Base-by-base conservation (phyloP, 2,888 invertebrate species). In the Lepidocyrtinus sp. region DNA sequence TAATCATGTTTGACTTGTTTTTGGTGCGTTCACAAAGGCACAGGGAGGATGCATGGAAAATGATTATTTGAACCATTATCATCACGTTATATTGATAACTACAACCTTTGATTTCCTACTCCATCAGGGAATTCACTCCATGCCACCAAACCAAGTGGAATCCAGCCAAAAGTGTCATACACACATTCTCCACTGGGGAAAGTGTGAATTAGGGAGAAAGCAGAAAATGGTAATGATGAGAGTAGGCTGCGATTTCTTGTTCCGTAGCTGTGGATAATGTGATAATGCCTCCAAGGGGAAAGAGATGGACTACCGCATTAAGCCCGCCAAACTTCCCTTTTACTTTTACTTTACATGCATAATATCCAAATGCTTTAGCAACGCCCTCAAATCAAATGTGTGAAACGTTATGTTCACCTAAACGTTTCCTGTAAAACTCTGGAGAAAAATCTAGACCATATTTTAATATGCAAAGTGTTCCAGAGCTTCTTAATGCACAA, bases 111-210 rank as follows among this genome's bases (percentile, higher is more conserved):
- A 36, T 68, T 61, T 22, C 21, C 62, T 15, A 24, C 46, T 36
- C 27, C 17, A 19, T 26, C 24, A 27, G 22, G 9, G 7, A 62
- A n/a, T n/a, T n/a, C 15, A 62, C 7, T 22, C 3, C 2, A 2
- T 21, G 22, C 19, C 62, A 62, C 22, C 7, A 22, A 7, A 7
- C 12, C 5, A 72, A 75, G 75, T 80, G 80, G 80, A 80, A 80
- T 69, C 74, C 64, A 24, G 80, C 80, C 80, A 80, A 80, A 71
- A 80, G 24, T 67, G 45, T 17, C 72, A 26, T 19, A 19, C 61
- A 17, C 22, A 71, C 25, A 45, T 61, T 59, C 22, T 36, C 36
- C 36, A 55, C n/a, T 65, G 2, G 21, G 65, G 65, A 65, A 73
- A 19, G 75, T 59, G 24, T 67, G 65, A 67, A 75, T 67, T 36